A percentile compares a stretch with the other conserved stretches of the same genome.
Conservation (phyloP, 2,113 vertebrate genomes). For the Osmerus eperlanus region DNA sequence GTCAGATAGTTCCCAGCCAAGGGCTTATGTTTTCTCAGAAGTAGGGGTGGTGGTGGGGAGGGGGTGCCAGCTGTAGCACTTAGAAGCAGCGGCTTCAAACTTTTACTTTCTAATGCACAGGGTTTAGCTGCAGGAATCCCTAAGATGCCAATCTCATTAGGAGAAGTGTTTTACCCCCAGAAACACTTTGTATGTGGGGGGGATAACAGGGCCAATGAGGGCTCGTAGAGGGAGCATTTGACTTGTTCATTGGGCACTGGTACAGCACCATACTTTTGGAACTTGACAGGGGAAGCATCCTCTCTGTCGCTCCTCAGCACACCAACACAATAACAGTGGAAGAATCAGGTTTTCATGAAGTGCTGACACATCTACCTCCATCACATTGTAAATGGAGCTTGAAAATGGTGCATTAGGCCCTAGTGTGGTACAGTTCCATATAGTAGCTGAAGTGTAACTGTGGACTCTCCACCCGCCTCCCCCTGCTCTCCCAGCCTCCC, state of each 20-base stretch:
- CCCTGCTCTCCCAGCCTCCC: background rate
- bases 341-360: background rate
- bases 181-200: no score
- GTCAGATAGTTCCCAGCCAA: slow-evolving; percentile 8
- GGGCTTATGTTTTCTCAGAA: slow-evolving; percentile 3
- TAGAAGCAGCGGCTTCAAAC: background rate
- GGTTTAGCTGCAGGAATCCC: background rate
- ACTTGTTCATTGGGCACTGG: no score
- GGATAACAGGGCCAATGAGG: no score
- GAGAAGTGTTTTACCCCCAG: background rate
- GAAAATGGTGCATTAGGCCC: slow-evolving; percentile 24
- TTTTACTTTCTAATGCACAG: background rate
- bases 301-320: no score
- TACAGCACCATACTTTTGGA: no score
- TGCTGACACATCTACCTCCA: background rate
- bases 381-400: slow-evolving; percentile 23
- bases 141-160: background rate
- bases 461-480: slow-evolving; percentile 17
- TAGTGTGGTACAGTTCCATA: slow-evolving; percentile 36
- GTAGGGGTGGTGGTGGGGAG: background rate
- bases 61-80: background rate
- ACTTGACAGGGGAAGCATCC: no score
- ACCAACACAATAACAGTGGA: background rate
- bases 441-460: slow-evolving; percentile 31
- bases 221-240: no score